phyloP scores from a whole-genome alignment of 35 echinoderm and acorn worm species.

The Hemicentrotus pulcherrimus region DNA sequence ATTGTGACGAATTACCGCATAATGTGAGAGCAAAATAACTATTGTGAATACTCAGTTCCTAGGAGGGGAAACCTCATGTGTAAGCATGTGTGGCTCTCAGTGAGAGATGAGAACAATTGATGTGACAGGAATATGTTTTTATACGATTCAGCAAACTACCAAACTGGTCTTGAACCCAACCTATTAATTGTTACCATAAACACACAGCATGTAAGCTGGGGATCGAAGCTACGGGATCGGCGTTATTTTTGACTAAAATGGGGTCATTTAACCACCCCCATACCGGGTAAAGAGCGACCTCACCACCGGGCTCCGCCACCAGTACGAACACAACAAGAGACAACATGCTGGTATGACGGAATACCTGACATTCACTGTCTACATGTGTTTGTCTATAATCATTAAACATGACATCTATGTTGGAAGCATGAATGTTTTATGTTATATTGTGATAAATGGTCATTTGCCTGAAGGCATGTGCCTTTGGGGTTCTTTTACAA shows the following conservation, averaged over 20 bases:
- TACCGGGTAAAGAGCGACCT: not conserved
- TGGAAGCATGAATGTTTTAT: not conserved
- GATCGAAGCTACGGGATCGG: not conserved
- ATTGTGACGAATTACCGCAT: no score
- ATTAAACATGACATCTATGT: conserved; percentile 13
- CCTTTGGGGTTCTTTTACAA: not conserved
- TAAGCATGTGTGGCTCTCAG: not conserved
- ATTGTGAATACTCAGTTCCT: no score
- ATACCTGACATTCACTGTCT: not conserved
- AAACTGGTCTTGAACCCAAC: not conserved
- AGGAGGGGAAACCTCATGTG: no score
- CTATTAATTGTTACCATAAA: conserved; percentile 8
- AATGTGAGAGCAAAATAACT: no score
- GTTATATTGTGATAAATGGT: not conserved
- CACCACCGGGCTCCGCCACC: not conserved
- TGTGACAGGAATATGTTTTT: conserved; percentile 14
- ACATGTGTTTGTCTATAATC: not conserved
- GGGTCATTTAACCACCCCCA: not conserved
- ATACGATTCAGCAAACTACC: not conserved
- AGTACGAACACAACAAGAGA: not conserved
- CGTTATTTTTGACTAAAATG: not conserved
- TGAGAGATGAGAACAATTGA: not conserved
- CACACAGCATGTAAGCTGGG: not conserved
- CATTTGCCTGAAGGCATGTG: not conserved
- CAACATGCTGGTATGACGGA: not conserved